Evolutionary conservation across 2,113 vertebrate genomes (phyloP), one percentile per base, ranked within the genome.

Genomic region (Rhinopomastus cyanomelas): DNA sequence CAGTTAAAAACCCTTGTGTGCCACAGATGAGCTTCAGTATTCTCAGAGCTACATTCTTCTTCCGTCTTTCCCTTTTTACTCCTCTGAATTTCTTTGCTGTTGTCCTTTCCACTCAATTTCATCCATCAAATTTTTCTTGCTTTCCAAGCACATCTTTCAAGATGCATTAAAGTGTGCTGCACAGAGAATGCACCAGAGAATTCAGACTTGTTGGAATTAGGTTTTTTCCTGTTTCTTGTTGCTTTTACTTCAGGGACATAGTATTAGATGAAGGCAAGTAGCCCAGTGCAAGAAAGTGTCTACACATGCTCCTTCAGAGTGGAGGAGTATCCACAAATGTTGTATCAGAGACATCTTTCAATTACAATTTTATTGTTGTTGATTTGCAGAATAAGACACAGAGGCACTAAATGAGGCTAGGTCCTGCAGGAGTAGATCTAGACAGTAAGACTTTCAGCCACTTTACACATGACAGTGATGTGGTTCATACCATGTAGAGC

Each of bases 91-190:
- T 65, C 78, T 72, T 86, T 85, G 22, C 22, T 90, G 30, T 89
- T 89, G 59, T 92, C 55, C 8, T 4, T 93, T 95, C 85, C 75
- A 80, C 81, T 89, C 87, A 87, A 76, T 95, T 90, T 90, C 34
- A 72, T 85, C 62, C 36, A 57, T 85, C 49, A 12, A 34, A 42
- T 85, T 87, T 68, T 89, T 87, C 51, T 81, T 91, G 16, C 51
- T 80, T 92, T 81, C 82, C 39, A 20, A 79, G 39, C 51, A 68
- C 39, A 37, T 81, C n/a, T 25, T 92, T 92, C 62, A 89, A 87
- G 55, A 72, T 12, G 19, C 44, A 32, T 85, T 44, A 65, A 78
- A 72, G 36, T 89, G 36, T 87, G 27, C 46, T 79, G 51, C 67
- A 88, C 66, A 57, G 55, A 29, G 57, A 81, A 48, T 65, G 76